Evolutionary conservation across 2,797 vertebrate species (phyloP), one percentile per base, ranked within the genome.

Genomic region (Toxotes lorentzi): DNA sequence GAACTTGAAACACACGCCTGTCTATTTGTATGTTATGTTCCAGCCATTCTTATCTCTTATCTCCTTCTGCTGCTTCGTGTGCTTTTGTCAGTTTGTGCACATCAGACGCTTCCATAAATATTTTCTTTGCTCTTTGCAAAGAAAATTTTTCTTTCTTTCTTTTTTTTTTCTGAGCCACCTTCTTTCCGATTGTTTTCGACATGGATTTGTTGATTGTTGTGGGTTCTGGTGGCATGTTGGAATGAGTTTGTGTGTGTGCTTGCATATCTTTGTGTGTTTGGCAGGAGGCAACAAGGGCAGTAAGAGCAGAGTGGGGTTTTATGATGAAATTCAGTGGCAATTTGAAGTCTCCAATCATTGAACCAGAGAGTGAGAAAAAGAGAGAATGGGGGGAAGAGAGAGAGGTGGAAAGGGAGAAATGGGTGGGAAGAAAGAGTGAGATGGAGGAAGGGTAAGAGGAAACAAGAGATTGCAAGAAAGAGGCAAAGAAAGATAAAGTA

Each of bases 301-400:
- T 57, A 72, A 43, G 81, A 88, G 86, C 76, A 84, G 71, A 88
- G 77, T 48, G 71, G 73, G 84, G 87, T 27, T 79, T 84, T 74
- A 91, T 94, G 92, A 93, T 94, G 92, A 92, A 93, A 93, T 85
- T 88, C 85, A 61, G 79, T 69, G 87, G 90, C 91, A 93, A 94
- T 92, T 92, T 92, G 81, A 88, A 90, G 84, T 86, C 88, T 70
- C 84, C 87, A 82, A 84, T 87, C 87, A 74, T 51, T 73, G 82
- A 88, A 83, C 56, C 54, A 70, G 75, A 75, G 67, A 83, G 76
- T 24, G 53, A 56, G 84, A n/a, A 34, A 40, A 23, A 54, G 47
- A 51, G 50, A 30, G 32, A 19, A 73, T 4, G 27, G 71, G 50
- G 16, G 23, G 13, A 65, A 51, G 6, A 72, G 78, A 81, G 51